phyloP scores from a whole-genome alignment of 2,113 vertebrate genomes.

The Siniperca chuatsi region DNA sequence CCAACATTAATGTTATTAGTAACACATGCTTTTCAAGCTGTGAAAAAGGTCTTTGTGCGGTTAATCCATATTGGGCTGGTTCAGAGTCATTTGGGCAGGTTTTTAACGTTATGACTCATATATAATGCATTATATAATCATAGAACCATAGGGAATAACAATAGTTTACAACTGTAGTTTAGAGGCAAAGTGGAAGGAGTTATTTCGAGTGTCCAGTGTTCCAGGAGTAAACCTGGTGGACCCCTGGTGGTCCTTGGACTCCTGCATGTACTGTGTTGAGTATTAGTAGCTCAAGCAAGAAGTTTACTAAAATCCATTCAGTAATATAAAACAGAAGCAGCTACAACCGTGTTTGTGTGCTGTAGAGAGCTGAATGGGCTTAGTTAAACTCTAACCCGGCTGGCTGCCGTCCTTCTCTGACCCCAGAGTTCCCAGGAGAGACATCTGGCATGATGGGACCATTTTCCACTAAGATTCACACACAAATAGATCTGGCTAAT shows the following conservation, averaged over 20 bases:
- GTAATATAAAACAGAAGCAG: background rate
- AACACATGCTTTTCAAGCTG: no score
- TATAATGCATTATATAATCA: background rate
- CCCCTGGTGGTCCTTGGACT: no score
- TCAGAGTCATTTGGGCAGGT: background rate
- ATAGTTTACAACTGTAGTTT: no score
- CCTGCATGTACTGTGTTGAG: background rate
- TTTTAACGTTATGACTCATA: background rate
- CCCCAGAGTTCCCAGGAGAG: conserved; percentile 19
- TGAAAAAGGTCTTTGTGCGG: no score
- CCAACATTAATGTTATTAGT: no score
- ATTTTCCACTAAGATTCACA: conserved; percentile 77
- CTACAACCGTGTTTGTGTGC: background rate
- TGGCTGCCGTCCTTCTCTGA: conserved; percentile 30
- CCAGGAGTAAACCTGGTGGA: no score
- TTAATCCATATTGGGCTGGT: no score
- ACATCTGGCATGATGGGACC: conserved; percentile 67
- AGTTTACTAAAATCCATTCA: background rate
- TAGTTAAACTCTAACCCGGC: conserved; percentile 60
- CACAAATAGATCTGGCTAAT: conserved; percentile 69
- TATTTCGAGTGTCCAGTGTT: no score
- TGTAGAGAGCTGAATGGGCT: background rate
- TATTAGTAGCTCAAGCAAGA: background rate
- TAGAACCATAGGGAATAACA: no score
- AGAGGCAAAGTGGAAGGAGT: no score